These are phyloP conservation scores for Galago senegalensis DNA, from an alignment of 2,797 vertebrate genomes.

Conservation along the genomic window DNA sequence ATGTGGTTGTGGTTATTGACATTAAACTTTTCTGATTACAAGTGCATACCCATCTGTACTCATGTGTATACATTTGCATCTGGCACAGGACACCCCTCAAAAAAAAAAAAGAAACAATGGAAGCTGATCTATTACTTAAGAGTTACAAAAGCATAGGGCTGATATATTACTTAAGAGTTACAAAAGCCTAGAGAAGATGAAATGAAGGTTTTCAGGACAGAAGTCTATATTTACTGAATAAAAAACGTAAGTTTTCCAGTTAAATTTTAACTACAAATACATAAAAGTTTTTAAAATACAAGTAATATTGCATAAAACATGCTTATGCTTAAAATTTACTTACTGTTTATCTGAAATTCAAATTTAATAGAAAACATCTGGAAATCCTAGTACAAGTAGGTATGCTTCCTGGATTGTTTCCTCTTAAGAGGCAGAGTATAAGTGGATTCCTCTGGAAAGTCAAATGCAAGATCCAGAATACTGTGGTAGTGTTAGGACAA, in stretches of 20 bases:
- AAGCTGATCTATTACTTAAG: too few relatives aligned
- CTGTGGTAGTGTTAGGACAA: not conserved
- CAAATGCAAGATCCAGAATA: not conserved
- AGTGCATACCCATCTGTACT: not conserved
- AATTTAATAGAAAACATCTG: not conserved
- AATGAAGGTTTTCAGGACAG: not conserved
- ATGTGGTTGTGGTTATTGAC: not conserved
- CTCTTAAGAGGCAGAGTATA: not conserved
- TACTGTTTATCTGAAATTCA: not conserved
- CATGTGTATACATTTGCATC: not conserved
- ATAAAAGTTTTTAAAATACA: not conserved
- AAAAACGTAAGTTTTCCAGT: not conserved
- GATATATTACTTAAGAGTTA: not conserved
- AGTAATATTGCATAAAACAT: not conserved
- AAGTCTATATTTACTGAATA: not conserved
- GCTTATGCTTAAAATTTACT: not conserved
- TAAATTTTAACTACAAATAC: conserved; percentile 56
- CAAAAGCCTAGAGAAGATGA: conserved; percentile 26
- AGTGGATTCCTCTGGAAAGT: not conserved
- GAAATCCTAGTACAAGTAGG: not conserved
- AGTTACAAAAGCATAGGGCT: not conserved
- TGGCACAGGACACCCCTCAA: not conserved
- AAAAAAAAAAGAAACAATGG: not conserved
- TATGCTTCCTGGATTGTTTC: not conserved
- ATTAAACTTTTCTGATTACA: not conserved